Evolutionary conservation across 2,113 vertebrate genomes (phyloP).

Genomic region (Pelvicachromis taeniatus): DNA sequence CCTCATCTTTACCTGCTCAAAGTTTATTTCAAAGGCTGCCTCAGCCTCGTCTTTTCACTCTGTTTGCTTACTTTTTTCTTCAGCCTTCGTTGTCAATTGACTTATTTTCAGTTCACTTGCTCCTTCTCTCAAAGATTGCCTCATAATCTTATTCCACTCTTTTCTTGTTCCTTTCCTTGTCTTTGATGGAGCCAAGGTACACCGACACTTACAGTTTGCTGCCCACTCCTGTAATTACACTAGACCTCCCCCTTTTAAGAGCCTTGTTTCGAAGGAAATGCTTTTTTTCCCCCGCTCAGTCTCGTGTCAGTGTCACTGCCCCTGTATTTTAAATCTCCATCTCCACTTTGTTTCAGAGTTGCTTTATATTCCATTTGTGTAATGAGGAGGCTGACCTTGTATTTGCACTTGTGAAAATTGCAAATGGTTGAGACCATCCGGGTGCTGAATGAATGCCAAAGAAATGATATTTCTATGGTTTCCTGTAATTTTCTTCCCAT

Average conservation of each 20-base stretch:
- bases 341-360: constrained; percentile 20
- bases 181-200: neutral
- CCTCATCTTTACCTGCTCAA: constrained; percentile 9
- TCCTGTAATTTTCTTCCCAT: neutral
- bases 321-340: constrained; percentile 28
- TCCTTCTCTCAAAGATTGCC: neutral
- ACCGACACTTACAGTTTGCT: neutral
- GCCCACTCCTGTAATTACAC: constrained; percentile 38
- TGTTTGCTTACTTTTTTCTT: neutral
- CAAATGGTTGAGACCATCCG: constrained; percentile 12
- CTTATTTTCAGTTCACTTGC: neutral
- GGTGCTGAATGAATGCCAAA: constrained; percentile 12
- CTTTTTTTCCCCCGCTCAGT: neutral
- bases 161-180: neutral
- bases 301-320: neutral
- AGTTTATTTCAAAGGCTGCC: neutral
- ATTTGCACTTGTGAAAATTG: constrained; percentile 39
- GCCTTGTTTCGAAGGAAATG: constrained; percentile 16
- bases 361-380: constrained; percentile 41
- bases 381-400: constrained; percentile 41
- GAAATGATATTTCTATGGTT: neutral
- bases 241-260: constrained; percentile 5
- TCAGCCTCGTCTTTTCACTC: neutral
- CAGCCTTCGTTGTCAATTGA: neutral
- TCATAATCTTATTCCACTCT: neutral